Percentiles rank a stretch among this genome's conserved stretches.
These are phyloP conservation scores for Trachymyrmex septentrionalis DNA, from an alignment of 1,140 invertebrate genomes.

Conservation along the genomic window DNA sequence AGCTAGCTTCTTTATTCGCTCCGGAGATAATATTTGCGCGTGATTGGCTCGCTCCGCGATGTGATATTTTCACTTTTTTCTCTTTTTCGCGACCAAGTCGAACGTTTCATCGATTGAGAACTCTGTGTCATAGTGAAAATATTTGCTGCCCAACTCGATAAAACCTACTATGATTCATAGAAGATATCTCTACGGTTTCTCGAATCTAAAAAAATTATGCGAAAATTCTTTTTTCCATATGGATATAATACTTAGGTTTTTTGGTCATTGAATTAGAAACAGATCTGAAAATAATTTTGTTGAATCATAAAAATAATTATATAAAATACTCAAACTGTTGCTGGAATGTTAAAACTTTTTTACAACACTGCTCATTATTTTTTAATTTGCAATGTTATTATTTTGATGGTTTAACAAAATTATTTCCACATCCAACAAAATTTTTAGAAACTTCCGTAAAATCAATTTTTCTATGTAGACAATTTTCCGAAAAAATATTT, in stretches of 20 bases:
- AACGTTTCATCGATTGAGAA: slow-evolving; percentile 22
- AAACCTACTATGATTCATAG: slow-evolving; percentile 11
- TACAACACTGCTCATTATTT: too few species aligned
- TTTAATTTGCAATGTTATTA: too few species aligned
- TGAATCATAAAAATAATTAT: too few species aligned
- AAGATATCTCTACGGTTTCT: slow-evolving; percentile 7
- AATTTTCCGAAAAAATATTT: not conserved
- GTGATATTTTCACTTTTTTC: slow-evolving; percentile 31
- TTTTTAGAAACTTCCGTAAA: too few species aligned
- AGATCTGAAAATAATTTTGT: too few species aligned
- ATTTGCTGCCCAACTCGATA: slow-evolving; percentile 62
- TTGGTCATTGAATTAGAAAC: not conserved
- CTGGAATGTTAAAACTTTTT: too few species aligned
- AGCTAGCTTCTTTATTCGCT: slow-evolving; percentile 61
- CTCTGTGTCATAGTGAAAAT: slow-evolving; percentile 62
- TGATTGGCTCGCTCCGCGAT: slow-evolving; percentile 74
- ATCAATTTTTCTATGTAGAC: too few species aligned
- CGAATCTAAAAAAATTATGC: not conserved
- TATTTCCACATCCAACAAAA: too few species aligned
- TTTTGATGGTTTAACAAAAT: too few species aligned
- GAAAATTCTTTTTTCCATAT: not conserved
- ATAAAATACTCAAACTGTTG: too few species aligned
- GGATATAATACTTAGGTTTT: not conserved
- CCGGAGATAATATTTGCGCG: slow-evolving; percentile 79
- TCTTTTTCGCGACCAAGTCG: slow-evolving; percentile 15